Evolutionary conservation across 2,888 invertebrate genomes (phyloP), one percentile per base, ranked within the genome.

Genomic region (Boloria euphrosyne): DNA sequence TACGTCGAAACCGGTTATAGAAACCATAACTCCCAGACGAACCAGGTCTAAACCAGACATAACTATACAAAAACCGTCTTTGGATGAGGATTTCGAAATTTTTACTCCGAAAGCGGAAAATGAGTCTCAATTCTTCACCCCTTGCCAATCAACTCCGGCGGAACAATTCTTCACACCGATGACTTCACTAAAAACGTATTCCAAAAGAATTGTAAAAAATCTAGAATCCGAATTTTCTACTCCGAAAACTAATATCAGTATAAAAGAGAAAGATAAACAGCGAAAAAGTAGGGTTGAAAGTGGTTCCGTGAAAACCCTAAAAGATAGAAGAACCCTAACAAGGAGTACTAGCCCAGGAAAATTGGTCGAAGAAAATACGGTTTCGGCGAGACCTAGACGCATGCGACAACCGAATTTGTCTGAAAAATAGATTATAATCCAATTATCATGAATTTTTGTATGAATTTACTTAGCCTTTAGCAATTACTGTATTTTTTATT

Each of bases 121-220:
- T 0, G 53, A n/a, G 4, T 61, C 22, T 0, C 78, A 81, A 6
- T 89, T 86, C 46, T 83, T 79, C 61, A 90, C 90, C 0, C 90
- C 86, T 0, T 63, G 50, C 0, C 68, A 71, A 16, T 75, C 77
- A 0, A 78, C 80, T 0, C 84, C 85, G 0, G 78, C 78, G 0
- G 87, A 90, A 14, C 75, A 81, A 7, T 90, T 89, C 58, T 90
- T 88, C 71, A 90, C 90, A 0, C 90, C 90, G 0, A 71, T 85
- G 74, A 80, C 86, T 0, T 80, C 83, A 0, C 54, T 87, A 0
- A 89, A 84, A 67, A 89, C 88, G 0, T 89, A 90, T 47, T 68
- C 81, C 0, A 73, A 82, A 2, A 75, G 75, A 2, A 80, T 89
- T 0, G 86, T 87, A 0, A 91, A 90, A 62, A 90, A 89, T 70